Evolutionary conservation across 2,888 invertebrate genomes (phyloP), one percentile per base, ranked within the genome.

Genomic region (Stictocephala bisonia): DNA sequence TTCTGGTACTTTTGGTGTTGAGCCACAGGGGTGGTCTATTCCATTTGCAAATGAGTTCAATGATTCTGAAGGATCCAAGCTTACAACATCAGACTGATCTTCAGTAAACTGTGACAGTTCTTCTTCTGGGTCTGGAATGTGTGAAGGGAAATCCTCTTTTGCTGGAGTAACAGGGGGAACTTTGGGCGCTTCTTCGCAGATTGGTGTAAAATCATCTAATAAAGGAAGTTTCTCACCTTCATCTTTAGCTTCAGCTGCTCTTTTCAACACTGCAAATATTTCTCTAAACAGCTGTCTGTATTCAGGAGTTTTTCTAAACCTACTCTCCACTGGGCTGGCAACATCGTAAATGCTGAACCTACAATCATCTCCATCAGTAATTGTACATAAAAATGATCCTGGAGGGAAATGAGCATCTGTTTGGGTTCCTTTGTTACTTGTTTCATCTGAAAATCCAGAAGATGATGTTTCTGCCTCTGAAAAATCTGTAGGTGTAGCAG

Each of bases 391-490:
- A 83, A 94, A 92, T 15, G 92, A 92, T n/a, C 93, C 94, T 0
- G 91, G 90, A 35, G 80, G 79, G 11, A 91, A 86, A 75, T 89
- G 88, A 40, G 88, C 88, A 76, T 94, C 94, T 0, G 94, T 95
- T 82, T 95, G 94, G 3, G 94, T 94, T 1, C 88, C 88, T 82
- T 93, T 94, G 83, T 93, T 93, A 83, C 91, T 91, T 0, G 92
- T 93, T 83, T 94, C 94, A 81, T 94, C 95, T 0, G 91, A 90
- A 82, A 92, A 94, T 9, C 93, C 93, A 0, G 94, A 94, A 15
- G 93, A 93, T 22, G 92, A 92, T 0, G 94, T 94, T 83, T 94
- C 94, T 0, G 93, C 91, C 83, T 94, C 94, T 0, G 93, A 94
- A 81, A 93, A 93, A 83, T 93, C 94, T 0, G 90, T 90, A 0